These are phyloP conservation scores for Drosophila biarmipes DNA, from an alignment of 1,140 invertebrate genomes.

Conservation along the genomic window DNA sequence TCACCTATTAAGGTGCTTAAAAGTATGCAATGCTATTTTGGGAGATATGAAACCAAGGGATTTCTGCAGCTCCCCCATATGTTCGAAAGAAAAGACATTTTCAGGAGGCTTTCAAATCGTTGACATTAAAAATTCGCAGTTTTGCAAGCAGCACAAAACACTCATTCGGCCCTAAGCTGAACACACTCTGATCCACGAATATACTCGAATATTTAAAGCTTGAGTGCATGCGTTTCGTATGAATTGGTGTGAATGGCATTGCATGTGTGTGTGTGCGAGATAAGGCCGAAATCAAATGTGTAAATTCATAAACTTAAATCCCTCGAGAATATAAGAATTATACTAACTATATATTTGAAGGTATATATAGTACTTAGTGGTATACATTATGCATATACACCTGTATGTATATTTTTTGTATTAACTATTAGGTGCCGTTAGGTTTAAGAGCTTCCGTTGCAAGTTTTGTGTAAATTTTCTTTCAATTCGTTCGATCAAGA, in stretches of 20 bases:
- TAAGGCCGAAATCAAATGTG: conserved; percentile 60
- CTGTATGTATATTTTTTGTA: conserved; percentile 68
- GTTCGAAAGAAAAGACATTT: neutral
- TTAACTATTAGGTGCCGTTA: conserved; percentile 70
- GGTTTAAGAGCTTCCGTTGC: conserved; percentile 73
- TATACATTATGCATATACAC: conserved; percentile 20
- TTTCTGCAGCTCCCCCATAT: neutral
- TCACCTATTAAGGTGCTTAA: no score
- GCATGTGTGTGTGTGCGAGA: conserved; percentile 43
- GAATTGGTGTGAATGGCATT: conserved; percentile 36
- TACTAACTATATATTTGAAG: conserved; percentile 21
- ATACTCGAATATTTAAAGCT: conserved; percentile 38
- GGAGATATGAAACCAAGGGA: neutral
- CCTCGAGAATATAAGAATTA: conserved; percentile 8
- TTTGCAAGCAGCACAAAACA: conserved; percentile 43
- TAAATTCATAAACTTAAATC: conserved; percentile 51
- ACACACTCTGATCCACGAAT: conserved; percentile 7
- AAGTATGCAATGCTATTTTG: neutral
- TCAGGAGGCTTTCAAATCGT: conserved; percentile 4
- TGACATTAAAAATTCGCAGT: conserved; percentile 20
- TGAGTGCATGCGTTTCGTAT: conserved; percentile 40
- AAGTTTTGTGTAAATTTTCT: conserved; percentile 61
- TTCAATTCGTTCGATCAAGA: conserved; percentile 45
- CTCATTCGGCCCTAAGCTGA: conserved; percentile 2
- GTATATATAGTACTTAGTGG: conserved; percentile 23